Percentiles rank a stretch among this genome's conserved stretches.
Conservation (phyloP, 2,888 invertebrate species). For the Scrobipalpa atriplicella region DNA sequence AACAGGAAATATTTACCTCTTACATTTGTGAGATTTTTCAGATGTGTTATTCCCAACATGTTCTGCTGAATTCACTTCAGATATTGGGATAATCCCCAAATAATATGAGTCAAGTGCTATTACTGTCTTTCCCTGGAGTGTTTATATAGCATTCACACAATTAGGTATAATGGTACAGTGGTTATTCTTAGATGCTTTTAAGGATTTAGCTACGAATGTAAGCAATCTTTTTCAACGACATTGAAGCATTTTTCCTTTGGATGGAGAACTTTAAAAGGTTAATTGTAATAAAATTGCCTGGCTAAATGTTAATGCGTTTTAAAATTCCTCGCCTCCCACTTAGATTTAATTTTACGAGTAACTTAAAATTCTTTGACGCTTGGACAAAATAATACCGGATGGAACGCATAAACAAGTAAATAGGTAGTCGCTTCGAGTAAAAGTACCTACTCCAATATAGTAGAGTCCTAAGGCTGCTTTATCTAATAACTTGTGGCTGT, state of each 20-base stretch:
- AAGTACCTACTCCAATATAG: too few species aligned
- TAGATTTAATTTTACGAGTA: conserved; percentile 67
- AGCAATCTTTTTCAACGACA: not conserved
- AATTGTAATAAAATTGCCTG: conserved; percentile 31
- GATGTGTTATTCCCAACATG: not conserved
- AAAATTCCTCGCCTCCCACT: conserved; percentile 60
- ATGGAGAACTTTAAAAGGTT: not conserved
- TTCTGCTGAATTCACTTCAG: too few species aligned
- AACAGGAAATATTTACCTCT: conserved; percentile 5
- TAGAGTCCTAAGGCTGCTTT: too few species aligned
- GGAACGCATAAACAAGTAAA: not conserved
- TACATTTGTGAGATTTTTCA: not conserved
- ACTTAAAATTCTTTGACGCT: conserved; percentile 59
- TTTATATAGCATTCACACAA: too few species aligned
- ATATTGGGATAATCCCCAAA: too few species aligned
- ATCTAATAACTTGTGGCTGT: too few species aligned
- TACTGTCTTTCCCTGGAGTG: too few species aligned
- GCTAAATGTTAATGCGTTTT: conserved; percentile 47
- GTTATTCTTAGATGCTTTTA: not conserved
- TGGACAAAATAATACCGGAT: conserved; percentile 16
- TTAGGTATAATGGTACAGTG: too few species aligned
- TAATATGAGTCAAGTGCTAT: too few species aligned
- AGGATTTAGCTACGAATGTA: not conserved
- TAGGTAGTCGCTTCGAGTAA: too few species aligned
- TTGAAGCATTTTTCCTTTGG: not conserved